These are phyloP conservation scores for Meloidogyne chitwoodi DNA, from an alignment of 1,140 invertebrate genomes.

Conservation along the genomic window DNA sequence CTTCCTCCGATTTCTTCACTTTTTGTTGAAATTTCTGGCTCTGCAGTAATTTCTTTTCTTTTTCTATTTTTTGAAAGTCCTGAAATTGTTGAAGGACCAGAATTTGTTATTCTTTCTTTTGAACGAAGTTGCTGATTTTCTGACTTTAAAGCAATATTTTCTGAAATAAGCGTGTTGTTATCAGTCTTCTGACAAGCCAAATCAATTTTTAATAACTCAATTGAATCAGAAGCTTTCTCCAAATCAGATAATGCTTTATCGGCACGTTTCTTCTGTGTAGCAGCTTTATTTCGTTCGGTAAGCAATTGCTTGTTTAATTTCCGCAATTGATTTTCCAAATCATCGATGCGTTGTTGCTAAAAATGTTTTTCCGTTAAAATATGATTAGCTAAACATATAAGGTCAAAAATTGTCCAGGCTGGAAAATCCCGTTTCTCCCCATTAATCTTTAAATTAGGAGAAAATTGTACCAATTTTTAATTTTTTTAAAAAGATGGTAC, in stretches of 20 bases:
- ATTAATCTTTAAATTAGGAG: too few relatives aligned
- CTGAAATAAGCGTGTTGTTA: constrained; percentile 35
- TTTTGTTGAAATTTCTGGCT: background rate
- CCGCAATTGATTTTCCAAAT: constrained; percentile 22
- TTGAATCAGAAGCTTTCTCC: constrained; percentile 23
- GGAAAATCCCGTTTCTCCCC: too few relatives aligned
- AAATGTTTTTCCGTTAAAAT: too few relatives aligned
- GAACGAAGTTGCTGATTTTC: constrained; percentile 26
- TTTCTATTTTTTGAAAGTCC: background rate
- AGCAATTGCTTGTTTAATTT: constrained; percentile 17
- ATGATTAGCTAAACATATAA: too few relatives aligned
- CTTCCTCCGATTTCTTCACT: background rate
- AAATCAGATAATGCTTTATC: constrained; percentile 31
- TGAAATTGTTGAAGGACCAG: background rate
- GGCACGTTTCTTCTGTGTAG: constrained; percentile 24
- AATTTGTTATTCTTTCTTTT: background rate
- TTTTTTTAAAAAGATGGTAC: background rate
- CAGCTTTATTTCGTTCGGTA: constrained; percentile 24
- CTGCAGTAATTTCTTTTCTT: background rate
- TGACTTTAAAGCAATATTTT: constrained; percentile 36
- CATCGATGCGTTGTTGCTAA: background rate
- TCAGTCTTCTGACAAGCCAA: constrained; percentile 35
- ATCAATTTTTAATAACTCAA: constrained; percentile 31
- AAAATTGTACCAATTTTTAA: too few relatives aligned
- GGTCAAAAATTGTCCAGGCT: background rate